Conservation (phyloP, 1,140 invertebrate genomes). For the Dendrolimus kikuchii region DNA sequence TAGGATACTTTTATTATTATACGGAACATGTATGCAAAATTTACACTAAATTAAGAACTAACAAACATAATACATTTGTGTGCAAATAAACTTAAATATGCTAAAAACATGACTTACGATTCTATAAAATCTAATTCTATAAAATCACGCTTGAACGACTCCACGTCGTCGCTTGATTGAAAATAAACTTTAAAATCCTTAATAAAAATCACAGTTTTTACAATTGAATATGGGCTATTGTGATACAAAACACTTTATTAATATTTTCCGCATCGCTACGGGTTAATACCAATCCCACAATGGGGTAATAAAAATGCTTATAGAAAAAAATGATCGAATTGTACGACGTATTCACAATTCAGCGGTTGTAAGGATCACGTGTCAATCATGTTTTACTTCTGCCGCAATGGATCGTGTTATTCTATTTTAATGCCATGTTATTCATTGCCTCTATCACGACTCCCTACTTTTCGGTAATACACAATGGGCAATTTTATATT, state of each 20-base stretch:
- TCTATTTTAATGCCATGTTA: constrained; percentile 53
- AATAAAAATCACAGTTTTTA: too few relatives aligned
- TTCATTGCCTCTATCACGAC: constrained; percentile 54
- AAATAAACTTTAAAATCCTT: too few relatives aligned
- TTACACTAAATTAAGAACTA: too few relatives aligned
- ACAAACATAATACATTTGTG: too few relatives aligned
- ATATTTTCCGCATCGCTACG: constrained; percentile 51
- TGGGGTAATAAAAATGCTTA: constrained; percentile 48
- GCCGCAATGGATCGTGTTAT: constrained; percentile 50
- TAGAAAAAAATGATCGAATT: constrained; percentile 46
- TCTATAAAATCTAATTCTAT: too few relatives aligned
- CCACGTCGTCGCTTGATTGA: too few relatives aligned
- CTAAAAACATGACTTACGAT: too few relatives aligned
- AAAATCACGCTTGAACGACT: too few relatives aligned
- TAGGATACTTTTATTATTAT: too few relatives aligned
- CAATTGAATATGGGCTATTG: constrained; percentile 15
- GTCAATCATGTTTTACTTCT: constrained; percentile 58
- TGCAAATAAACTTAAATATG: too few relatives aligned
- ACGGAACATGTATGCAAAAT: too few relatives aligned
- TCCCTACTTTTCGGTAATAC: constrained; percentile 28
- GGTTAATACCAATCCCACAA: constrained; percentile 42
- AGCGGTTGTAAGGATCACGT: constrained; percentile 44
- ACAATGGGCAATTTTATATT: constrained; percentile 33
- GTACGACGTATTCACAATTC: constrained; percentile 39
- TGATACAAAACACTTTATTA: constrained; percentile 40